phyloP scores from a whole-genome alignment of 2,113 vertebrate species.

The Apodemus speciosus region DNA sequence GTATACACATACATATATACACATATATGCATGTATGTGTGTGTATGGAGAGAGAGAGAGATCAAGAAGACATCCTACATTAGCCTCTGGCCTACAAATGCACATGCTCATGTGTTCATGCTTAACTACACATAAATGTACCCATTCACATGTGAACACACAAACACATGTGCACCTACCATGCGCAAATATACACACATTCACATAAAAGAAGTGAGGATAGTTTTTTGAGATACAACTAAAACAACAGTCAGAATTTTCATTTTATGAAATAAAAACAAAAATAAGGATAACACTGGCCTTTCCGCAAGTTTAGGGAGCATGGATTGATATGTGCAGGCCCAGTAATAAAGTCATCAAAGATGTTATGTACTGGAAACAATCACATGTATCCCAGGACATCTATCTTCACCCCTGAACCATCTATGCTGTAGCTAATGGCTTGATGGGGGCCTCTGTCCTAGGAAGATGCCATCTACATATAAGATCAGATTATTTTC shows the following conservation, averaged over 20 bases:
- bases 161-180: background rate
- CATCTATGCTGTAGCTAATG: background rate
- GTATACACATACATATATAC: no score
- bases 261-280: slow-evolving; percentile 9
- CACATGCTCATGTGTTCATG: background rate
- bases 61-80: background rate
- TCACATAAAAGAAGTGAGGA: background rate
- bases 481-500: background rate
- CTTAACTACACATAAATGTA: background rate
- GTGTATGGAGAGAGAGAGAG: background rate
- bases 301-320: background rate
- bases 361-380: background rate
- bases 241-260: background rate
- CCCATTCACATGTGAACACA: background rate
- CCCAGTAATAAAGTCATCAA: background rate
- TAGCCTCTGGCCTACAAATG: background rate
- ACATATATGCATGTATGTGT: no score
- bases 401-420: background rate
- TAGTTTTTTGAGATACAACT: background rate
- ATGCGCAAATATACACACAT: background rate
- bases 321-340: background rate
- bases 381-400: background rate
- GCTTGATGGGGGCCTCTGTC: background rate
- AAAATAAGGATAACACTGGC: background rate
- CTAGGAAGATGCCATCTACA: background rate